Evolutionary conservation across 2,113 vertebrate genomes (phyloP).

Genomic region (Percopsis transmontana): DNA sequence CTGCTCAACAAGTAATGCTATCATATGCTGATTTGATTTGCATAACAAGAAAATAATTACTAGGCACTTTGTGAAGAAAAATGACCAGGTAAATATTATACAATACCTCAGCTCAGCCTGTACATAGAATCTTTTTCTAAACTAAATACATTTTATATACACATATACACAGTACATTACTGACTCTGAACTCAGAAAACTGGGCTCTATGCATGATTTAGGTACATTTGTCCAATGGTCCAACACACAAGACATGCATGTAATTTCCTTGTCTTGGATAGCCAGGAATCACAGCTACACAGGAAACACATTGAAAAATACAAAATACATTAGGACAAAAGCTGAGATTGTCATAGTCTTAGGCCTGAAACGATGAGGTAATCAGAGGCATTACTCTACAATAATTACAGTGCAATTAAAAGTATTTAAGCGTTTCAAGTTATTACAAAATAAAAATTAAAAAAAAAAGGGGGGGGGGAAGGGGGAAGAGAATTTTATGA

Average conservation of each 20-base stretch:
- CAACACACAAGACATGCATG: constrained; percentile 8
- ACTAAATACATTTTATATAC: constrained; percentile 19
- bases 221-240: constrained; percentile 31
- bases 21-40: constrained; percentile 48
- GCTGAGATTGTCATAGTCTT: constrained; percentile 67
- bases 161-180: constrained; percentile 20
- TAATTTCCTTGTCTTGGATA: constrained; percentile 36
- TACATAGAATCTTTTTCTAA: constrained; percentile 38
- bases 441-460: constrained; percentile 44
- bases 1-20: constrained; percentile 52
- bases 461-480: constrained; percentile 11
- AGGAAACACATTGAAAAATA: constrained; percentile 28
- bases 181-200: constrained; percentile 23
- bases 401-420: constrained; percentile 71
- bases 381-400: constrained; percentile 52
- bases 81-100: constrained; percentile 52
- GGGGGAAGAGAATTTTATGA: neutral
- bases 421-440: constrained; percentile 41
- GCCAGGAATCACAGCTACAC: constrained; percentile 41
- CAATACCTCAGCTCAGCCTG: constrained; percentile 56
- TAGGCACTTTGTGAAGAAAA: constrained; percentile 70
- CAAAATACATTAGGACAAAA: constrained; percentile 43
- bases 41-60: constrained; percentile 46
- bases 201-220: constrained; percentile 24
- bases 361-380: constrained; percentile 64